phyloP scores from a whole-genome alignment of 1,140 invertebrate genomes.

The Heterodera schachtii region DNA sequence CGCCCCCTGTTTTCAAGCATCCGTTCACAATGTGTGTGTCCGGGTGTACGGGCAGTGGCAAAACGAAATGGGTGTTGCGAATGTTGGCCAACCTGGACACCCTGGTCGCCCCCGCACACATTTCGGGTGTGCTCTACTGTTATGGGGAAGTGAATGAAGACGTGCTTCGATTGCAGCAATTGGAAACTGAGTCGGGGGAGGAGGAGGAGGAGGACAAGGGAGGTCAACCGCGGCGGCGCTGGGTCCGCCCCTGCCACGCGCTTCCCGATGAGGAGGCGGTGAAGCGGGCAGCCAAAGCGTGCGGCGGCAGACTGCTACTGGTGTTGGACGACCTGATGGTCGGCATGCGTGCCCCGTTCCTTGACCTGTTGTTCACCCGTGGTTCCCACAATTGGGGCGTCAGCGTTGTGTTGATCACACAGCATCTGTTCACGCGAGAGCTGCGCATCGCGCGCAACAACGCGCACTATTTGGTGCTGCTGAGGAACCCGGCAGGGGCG shows the following conservation, averaged over 20 bases:
- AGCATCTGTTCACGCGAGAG: slow-evolving; percentile 40
- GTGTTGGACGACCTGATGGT: slow-evolving; percentile 1
- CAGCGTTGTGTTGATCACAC: not conserved
- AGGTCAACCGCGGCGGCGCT: not conserved
- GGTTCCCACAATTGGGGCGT: not conserved
- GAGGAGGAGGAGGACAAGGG: not conserved
- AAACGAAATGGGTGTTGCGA: slow-evolving; percentile 28
- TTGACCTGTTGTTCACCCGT: slow-evolving; percentile 35
- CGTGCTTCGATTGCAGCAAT: slow-evolving; percentile 31
- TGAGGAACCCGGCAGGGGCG: slow-evolving; percentile 39
- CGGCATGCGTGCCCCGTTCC: slow-evolving; percentile 16
- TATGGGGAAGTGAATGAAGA: slow-evolving; percentile 35
- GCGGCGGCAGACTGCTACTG: not conserved
- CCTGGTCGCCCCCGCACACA: not conserved
- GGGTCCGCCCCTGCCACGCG: slow-evolving; percentile 1
- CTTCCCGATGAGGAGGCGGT: not conserved
- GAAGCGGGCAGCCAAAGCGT: not conserved
- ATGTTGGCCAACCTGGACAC: slow-evolving; percentile 14
- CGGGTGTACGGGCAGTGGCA: slow-evolving; percentile 28
- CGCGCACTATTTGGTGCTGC: slow-evolving; percentile 37
- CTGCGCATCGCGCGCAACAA: slow-evolving; percentile 34
- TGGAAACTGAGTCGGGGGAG: slow-evolving; percentile 16
- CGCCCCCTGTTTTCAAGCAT: slow-evolving; percentile 22
- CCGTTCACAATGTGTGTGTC: slow-evolving; percentile 39
- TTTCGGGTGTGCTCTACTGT: slow-evolving; percentile 29